These are phyloP conservation scores for Phyto melanocephala DNA, from an alignment of 2,888 invertebrate species.

Conservation along the genomic window DNA sequence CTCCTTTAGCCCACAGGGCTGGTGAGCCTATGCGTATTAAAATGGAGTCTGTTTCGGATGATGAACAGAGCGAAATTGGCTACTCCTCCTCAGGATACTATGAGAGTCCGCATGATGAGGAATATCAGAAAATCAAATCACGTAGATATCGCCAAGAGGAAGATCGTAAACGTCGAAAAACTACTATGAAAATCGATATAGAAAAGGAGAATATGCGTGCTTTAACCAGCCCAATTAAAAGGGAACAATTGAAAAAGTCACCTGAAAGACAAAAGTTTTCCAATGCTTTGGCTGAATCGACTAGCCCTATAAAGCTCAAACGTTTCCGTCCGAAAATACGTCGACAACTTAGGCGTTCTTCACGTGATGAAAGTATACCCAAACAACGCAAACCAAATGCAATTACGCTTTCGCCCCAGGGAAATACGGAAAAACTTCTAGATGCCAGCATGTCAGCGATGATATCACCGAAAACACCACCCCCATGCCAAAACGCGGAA, in stretches of 20 bases:
- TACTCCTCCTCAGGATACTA: conserved; percentile 88
- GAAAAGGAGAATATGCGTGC: conserved; percentile 81
- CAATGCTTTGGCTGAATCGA: conserved; percentile 70
- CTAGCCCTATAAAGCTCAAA: conserved; percentile 78
- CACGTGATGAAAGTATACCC: conserved; percentile 72
- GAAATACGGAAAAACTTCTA: conserved; percentile 72
- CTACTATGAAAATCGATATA: conserved; percentile 88
- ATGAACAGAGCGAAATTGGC: conserved; percentile 84
- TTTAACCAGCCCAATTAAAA: conserved; percentile 79
- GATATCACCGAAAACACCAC: conserved; percentile 78
- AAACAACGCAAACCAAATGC: conserved; percentile 69
- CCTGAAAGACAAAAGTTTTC: conserved; percentile 72
- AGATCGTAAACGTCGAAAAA: conserved; percentile 85
- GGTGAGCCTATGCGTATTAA: conserved; percentile 71
- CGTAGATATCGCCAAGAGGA: conserved; percentile 83
- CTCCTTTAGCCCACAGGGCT: conserved; percentile 16
- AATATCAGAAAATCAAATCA: conserved; percentile 70
- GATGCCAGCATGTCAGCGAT: conserved; percentile 69
- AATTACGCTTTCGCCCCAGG: conserved; percentile 66
- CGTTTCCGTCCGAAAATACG: conserved; percentile 79
- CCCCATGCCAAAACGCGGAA: conserved; percentile 71
- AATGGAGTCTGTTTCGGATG: conserved; percentile 83
- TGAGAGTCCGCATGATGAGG: conserved; percentile 86
- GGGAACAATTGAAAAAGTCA: conserved; percentile 71
- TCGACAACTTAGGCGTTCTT: conserved; percentile 75